Conservation (phyloP, 2,113 vertebrate genomes). For the Corynorhinus townsendii region DNA sequence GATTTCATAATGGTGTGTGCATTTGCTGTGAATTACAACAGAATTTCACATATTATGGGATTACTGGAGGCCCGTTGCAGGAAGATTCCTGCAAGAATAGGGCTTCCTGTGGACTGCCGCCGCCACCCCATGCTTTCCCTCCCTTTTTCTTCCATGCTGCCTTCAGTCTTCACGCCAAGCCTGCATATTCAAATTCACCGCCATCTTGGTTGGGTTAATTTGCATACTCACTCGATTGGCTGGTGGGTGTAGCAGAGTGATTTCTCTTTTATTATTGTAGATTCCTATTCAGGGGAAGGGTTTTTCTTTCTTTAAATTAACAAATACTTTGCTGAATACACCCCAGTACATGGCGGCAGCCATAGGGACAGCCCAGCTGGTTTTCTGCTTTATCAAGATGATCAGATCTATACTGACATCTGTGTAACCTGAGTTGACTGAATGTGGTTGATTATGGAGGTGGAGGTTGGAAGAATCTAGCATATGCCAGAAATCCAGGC, state of each 20-base stretch:
- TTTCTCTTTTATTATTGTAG: no score
- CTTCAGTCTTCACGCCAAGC: no score
- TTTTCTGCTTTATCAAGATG: neutral
- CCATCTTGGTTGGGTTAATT: no score
- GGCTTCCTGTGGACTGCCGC: no score
- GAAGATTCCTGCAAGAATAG: no score
- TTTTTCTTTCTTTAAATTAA: neutral
- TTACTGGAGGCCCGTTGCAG: neutral
- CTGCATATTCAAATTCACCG: no score
- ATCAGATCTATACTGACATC: neutral
- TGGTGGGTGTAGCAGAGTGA: no score
- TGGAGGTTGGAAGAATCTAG: neutral
- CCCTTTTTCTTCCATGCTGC: no score
- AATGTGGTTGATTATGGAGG: neutral
- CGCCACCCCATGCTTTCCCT: no score
- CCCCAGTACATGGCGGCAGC: no score
- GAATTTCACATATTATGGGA: neutral
- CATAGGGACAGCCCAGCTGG: rapidly evolving
- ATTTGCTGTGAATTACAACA: neutral
- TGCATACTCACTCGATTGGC: no score
- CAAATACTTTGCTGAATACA: neutral
- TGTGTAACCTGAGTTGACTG: neutral
- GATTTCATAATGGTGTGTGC: neutral
- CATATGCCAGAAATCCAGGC: neutral
- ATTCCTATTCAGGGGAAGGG: neutral